Percentiles rank a stretch among this genome's conserved stretches.
These are phyloP conservation scores for Cinclus cinclus DNA, from an alignment of 2,113 vertebrate species.

Conservation along the genomic window DNA sequence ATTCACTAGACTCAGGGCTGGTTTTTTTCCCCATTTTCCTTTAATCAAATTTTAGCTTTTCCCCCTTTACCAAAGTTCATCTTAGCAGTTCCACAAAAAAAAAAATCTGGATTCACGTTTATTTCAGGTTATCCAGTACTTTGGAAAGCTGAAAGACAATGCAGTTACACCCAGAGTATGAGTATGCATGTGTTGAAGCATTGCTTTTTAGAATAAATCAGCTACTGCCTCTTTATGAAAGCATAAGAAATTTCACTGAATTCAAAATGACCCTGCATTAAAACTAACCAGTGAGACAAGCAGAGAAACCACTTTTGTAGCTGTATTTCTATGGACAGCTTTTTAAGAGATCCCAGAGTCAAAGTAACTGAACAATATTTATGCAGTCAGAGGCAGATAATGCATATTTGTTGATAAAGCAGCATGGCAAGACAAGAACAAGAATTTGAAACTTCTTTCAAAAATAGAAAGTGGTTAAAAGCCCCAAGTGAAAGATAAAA, in stretches of 20 bases:
- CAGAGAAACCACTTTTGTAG: not conserved
- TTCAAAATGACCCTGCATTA: not conserved
- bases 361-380: conserved; percentile 23
- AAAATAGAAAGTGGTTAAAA: conserved; percentile 11
- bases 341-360: conserved; percentile 46
- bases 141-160: conserved; percentile 15
- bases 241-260: not conserved
- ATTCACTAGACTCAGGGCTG: not conserved
- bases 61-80: not conserved
- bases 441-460: not conserved
- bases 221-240: not conserved
- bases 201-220: conserved; percentile 1
- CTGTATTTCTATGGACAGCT: conserved; percentile 28
- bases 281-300: not conserved
- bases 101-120: not conserved
- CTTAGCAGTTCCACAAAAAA: not conserved
- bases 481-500: not conserved
- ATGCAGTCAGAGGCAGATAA: not conserved
- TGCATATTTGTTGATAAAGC: not conserved
- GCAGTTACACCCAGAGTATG: not conserved
- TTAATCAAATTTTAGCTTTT: not conserved
- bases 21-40: not conserved
- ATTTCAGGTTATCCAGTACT: not conserved
- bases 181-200: not conserved
- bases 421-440: not conserved